phyloP scores from a whole-genome alignment of 2,888 invertebrate species.

The Lordiphosa andalusiaca region DNA sequence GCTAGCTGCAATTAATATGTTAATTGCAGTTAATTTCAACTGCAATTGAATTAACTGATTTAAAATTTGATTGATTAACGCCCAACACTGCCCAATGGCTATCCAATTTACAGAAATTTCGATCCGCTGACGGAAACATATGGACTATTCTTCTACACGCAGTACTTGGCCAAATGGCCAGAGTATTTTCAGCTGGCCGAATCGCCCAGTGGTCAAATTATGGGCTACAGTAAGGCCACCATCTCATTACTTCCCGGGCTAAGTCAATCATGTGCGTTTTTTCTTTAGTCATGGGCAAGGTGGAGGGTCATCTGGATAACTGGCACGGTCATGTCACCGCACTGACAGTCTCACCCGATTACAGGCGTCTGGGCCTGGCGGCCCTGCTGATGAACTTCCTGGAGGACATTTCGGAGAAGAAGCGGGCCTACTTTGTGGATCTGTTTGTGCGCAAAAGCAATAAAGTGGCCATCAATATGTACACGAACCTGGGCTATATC shows the following conservation, averaged over 20 bases:
- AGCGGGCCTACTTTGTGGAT: slow-evolving; percentile 98
- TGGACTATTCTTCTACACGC: slow-evolving; percentile 96
- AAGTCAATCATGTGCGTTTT: background rate
- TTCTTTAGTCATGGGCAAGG: slow-evolving; percentile 96
- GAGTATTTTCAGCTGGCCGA: slow-evolving; percentile 98
- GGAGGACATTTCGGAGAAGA: slow-evolving; percentile 97
- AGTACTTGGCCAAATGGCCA: slow-evolving; percentile 98
- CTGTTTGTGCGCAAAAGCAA: slow-evolving; percentile 99
- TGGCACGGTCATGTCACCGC: slow-evolving; percentile 99
- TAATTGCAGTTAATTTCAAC: too few relatives aligned
- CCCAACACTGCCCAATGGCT: too few relatives aligned
- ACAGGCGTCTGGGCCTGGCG: slow-evolving; percentile 94
- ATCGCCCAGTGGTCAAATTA: slow-evolving; percentile 96
- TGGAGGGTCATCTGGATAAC: slow-evolving; percentile 96
- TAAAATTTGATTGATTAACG: too few relatives aligned
- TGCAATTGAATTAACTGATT: too few relatives aligned
- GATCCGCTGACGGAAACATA: slow-evolving; percentile 99
- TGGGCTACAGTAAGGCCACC: slow-evolving; percentile 96
- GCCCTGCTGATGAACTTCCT: slow-evolving; percentile 95
- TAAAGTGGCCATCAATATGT: slow-evolving; percentile 98
- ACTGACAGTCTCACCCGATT: slow-evolving; percentile 96
- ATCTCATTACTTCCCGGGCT: too few relatives aligned
- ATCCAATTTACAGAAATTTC: slow-evolving; percentile 86
- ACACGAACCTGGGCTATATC: slow-evolving; percentile 96
- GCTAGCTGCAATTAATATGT: too few relatives aligned